Evolutionary conservation across 2,113 vertebrate genomes (phyloP).

Genomic region (Tamias sibiricus): DNA sequence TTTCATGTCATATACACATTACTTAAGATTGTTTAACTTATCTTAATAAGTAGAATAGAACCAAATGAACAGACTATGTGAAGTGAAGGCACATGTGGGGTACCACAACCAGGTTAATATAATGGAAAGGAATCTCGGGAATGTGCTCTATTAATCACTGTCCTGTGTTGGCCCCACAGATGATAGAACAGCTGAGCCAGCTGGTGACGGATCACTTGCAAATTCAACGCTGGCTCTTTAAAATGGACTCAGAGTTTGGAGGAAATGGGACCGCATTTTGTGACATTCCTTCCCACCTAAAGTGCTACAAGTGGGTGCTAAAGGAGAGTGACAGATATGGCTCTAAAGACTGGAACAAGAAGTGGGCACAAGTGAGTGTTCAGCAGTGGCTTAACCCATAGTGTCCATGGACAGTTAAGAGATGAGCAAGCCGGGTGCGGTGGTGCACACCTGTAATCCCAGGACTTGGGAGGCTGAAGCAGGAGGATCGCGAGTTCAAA

Average conservation of each 20-base stretch:
- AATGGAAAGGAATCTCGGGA: not conserved
- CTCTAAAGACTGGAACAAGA: conserved; percentile 83
- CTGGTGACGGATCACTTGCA: conserved; percentile 87
- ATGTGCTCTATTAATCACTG: not conserved
- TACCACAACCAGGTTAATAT: not conserved
- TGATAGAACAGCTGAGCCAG: conserved; percentile 87
- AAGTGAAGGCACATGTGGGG: not conserved
- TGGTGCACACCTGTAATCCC: too few species aligned
- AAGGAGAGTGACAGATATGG: conserved; percentile 79
- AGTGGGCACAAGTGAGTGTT: conserved; percentile 89
- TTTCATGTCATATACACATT: not conserved
- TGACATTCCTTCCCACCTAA: conserved; percentile 86
- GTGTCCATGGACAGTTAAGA: not conserved
- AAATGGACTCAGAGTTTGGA: conserved; percentile 87
- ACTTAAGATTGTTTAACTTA: conserved; percentile 29
- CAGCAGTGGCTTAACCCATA: not conserved
- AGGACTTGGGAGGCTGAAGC: too few species aligned
- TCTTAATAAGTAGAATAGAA: conserved; percentile 18
- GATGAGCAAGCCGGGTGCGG: too few species aligned
- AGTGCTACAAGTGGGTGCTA: conserved; percentile 86
- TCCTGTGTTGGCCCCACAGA: conserved; percentile 81
- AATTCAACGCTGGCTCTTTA: conserved; percentile 93
- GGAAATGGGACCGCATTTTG: conserved; percentile 91
- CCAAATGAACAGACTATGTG: not conserved
- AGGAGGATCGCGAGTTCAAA: too few species aligned